These are phyloP conservation scores for Siphonodentalium dalli DNA, from an alignment of 2,888 invertebrate species.

Conservation along the genomic window DNA sequence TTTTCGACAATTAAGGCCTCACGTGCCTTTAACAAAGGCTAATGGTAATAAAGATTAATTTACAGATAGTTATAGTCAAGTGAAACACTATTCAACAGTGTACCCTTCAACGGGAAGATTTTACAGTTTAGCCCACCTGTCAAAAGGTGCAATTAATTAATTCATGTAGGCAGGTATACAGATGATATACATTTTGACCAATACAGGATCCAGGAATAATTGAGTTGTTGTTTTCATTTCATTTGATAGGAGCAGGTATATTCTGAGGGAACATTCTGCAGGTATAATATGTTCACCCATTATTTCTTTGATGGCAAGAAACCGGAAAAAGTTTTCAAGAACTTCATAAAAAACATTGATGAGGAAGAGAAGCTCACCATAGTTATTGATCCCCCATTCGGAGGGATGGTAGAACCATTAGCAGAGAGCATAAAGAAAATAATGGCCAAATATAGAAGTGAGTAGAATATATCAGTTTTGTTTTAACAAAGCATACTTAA, in stretches of 20 bases:
- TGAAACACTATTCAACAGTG: too few relatives aligned
- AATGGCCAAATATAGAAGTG: slow-evolving; percentile 20
- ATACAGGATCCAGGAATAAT: too few relatives aligned
- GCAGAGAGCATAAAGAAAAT: slow-evolving; percentile 72
- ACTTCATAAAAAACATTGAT: slow-evolving; percentile 66
- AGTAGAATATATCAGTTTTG: background rate
- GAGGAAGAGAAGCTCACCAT: slow-evolving; percentile 38
- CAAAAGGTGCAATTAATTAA: too few relatives aligned
- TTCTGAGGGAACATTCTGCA: slow-evolving; percentile 71
- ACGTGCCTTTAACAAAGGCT: too few relatives aligned
- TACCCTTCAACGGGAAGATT: too few relatives aligned
- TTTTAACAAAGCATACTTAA: background rate
- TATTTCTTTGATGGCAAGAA: slow-evolving; percentile 74
- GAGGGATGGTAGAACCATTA: slow-evolving; percentile 84
- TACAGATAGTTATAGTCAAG: too few relatives aligned
- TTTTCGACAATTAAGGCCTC: too few relatives aligned
- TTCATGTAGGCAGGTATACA: too few relatives aligned
- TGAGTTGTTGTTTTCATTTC: too few relatives aligned
- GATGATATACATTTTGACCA: too few relatives aligned
- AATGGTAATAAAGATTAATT: too few relatives aligned
- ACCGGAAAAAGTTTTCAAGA: slow-evolving; percentile 31
- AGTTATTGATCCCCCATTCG: slow-evolving; percentile 84
- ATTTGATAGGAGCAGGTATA: slow-evolving; percentile 67
- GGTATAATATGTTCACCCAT: slow-evolving; percentile 92
- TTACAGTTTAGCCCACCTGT: too few relatives aligned